These are phyloP conservation scores for Vireo griseus DNA, from an alignment of 2,797 vertebrate genomes.

Conservation along the genomic window DNA sequence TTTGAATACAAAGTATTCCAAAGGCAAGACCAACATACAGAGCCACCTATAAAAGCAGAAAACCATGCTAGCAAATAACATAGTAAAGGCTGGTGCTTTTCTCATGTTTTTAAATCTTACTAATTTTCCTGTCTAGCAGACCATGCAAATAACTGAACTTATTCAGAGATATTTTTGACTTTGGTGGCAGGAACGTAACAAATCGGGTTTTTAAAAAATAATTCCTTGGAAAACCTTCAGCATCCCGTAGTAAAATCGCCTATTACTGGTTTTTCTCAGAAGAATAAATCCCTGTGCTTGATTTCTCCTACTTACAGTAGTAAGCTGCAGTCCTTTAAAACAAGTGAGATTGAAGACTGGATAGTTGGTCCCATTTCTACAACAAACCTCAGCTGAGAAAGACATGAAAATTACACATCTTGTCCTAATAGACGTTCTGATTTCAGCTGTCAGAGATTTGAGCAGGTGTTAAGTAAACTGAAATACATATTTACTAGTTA, in stretches of 20 bases:
- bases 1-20: neutral
- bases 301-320: neutral
- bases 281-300: neutral
- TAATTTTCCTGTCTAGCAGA: neutral
- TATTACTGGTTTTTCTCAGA: neutral
- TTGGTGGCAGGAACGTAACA: neutral
- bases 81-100: neutral
- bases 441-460: constrained; percentile 39
- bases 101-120: neutral
- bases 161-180: neutral
- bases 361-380: neutral
- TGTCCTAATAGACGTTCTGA: neutral
- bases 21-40: neutral
- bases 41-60: neutral
- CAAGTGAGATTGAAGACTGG: neutral
- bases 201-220: neutral
- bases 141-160: neutral
- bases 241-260: neutral
- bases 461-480: constrained; percentile 48
- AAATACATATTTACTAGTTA: constrained; percentile 44
- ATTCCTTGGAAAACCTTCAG: neutral
- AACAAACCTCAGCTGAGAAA: neutral
- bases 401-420: neutral
- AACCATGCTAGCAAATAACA: neutral
- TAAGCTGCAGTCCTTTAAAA: neutral